Conservation (phyloP, 2,113 vertebrate genomes). For the Brevimyrus niger region DNA sequence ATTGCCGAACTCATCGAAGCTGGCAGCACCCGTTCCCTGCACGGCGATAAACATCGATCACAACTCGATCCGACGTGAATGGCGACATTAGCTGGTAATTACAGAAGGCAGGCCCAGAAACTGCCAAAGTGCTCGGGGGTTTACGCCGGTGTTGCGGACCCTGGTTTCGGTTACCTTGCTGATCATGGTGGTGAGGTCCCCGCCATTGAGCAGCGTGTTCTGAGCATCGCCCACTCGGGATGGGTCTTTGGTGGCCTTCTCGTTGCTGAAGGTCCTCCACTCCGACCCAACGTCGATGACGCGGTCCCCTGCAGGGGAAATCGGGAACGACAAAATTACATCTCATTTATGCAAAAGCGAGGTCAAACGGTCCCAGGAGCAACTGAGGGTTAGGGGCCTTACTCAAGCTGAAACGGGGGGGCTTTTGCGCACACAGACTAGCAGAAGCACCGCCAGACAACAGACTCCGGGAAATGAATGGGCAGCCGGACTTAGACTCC, state of each 20-base stretch:
- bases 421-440: not conserved
- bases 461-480: not conserved
- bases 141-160: not conserved
- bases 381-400: not conserved
- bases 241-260: constrained; percentile 97
- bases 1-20: constrained; percentile 98
- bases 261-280: constrained; percentile 98
- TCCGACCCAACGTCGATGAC: constrained; percentile 97
- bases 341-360: not conserved
- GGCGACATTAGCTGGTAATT: not conserved
- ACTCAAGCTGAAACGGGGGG: not conserved
- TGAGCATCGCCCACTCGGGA: constrained; percentile 96
- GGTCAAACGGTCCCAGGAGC: not conserved
- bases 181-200: constrained; percentile 96
- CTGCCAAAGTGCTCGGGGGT: not conserved
- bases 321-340: not conserved
- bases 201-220: constrained; percentile 90
- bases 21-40: constrained; percentile 92
- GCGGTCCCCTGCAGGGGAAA: constrained; percentile 76
- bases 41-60: not conserved
- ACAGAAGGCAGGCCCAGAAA: not conserved
- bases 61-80: not conserved
- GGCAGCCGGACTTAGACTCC: not conserved
- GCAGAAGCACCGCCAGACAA: not conserved
- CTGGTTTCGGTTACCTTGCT: constrained; percentile 61